These are phyloP conservation scores for Agrochola lychnidis DNA, from an alignment of 2,888 invertebrate genomes.

Conservation along the genomic window DNA sequence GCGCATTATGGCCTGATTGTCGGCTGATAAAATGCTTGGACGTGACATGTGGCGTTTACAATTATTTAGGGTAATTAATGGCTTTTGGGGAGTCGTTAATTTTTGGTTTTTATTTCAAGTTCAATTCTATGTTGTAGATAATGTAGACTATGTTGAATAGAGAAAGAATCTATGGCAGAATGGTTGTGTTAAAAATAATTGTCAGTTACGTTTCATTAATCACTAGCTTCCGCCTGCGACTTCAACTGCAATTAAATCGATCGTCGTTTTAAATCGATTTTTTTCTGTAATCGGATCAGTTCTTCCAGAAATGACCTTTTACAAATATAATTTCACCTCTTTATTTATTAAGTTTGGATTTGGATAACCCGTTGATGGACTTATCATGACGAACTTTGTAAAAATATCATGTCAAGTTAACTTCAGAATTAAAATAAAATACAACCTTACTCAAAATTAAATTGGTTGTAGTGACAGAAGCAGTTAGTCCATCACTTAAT, in stretches of 20 bases:
- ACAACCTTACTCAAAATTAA: constrained; percentile 25
- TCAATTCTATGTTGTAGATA: background rate
- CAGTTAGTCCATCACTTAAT: constrained; percentile 20
- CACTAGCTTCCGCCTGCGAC: too few relatives aligned
- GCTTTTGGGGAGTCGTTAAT: background rate
- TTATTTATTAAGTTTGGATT: too few relatives aligned
- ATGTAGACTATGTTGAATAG: too few relatives aligned
- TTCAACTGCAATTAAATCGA: too few relatives aligned
- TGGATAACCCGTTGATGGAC: too few relatives aligned
- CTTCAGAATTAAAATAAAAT: constrained; percentile 19
- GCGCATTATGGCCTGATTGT: constrained; percentile 55
- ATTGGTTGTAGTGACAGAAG: constrained; percentile 19
- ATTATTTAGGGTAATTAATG: constrained; percentile 55
- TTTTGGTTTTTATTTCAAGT: background rate
- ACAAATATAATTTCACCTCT: too few relatives aligned
- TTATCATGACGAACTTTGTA: too few relatives aligned
- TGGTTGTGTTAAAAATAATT: background rate
- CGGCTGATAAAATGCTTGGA: constrained; percentile 52
- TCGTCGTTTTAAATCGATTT: too few relatives aligned
- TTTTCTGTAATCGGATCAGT: too few relatives aligned
- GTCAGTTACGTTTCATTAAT: background rate
- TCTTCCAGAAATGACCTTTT: too few relatives aligned
- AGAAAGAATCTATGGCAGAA: background rate
- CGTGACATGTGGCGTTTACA: constrained; percentile 35
- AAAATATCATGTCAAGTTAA: background rate